phyloP scores from a whole-genome alignment of 2,797 vertebrate species.

The Liparis tanakae region DNA sequence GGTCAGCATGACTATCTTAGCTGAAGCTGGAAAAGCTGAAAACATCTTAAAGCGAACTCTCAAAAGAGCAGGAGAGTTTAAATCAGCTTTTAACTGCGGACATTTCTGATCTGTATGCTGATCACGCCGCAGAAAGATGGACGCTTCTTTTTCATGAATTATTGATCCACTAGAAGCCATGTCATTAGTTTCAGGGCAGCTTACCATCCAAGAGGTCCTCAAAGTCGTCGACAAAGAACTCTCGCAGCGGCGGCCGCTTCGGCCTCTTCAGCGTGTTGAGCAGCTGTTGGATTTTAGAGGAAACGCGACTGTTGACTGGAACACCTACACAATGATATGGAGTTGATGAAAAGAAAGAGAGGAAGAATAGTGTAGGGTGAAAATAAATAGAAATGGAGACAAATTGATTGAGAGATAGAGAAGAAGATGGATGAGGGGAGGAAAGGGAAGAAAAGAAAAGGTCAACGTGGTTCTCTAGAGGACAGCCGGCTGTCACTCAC shows the following conservation, averaged over 20 bases:
- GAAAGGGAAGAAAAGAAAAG: constrained; percentile 37
- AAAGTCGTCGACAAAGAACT: constrained; percentile 97
- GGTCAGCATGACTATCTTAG: constrained; percentile 11
- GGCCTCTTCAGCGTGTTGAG: constrained; percentile 96
- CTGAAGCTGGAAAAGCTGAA: constrained; percentile 7
- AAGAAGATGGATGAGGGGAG: constrained; percentile 38
- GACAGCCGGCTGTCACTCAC: constrained; percentile 63
- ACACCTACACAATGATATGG: constrained; percentile 85
- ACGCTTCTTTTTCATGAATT: constrained; percentile 29
- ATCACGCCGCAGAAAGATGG: constrained; percentile 3
- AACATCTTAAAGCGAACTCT: background rate
- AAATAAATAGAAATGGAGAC: constrained; percentile 25
- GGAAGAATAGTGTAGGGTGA: constrained; percentile 9
- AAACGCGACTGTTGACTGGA: constrained; percentile 95
- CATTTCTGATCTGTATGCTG: constrained; percentile 17
- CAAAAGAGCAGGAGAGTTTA: background rate
- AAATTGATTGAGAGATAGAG: constrained; percentile 46
- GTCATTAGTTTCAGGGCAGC: constrained; percentile 45
- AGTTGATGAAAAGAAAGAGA: constrained; percentile 44
- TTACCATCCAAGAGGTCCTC: constrained; percentile 95
- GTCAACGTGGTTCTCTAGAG: constrained; percentile 52
- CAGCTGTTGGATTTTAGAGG: constrained; percentile 98
- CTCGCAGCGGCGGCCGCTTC: constrained; percentile 92
- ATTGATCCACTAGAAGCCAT: constrained; percentile 36
- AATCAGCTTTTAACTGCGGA: background rate